phyloP scores from a whole-genome alignment of 2,888 invertebrate species.

The Cloeon dipterum region DNA sequence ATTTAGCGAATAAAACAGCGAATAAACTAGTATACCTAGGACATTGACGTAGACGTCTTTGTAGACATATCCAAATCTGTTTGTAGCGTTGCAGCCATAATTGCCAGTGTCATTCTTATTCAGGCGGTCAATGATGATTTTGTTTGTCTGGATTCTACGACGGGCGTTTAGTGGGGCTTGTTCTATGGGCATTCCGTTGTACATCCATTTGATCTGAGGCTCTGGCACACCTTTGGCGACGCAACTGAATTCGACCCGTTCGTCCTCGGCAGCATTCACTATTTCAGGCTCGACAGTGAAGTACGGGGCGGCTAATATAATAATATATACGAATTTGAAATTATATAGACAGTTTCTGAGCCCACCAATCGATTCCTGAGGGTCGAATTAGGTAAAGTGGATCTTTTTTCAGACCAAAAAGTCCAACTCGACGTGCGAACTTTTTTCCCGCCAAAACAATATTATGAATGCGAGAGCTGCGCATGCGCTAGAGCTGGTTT shows the following conservation, averaged over 20 bases:
- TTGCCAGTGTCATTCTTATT: constrained; percentile 83
- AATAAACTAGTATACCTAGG: too few relatives aligned
- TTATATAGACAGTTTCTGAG: too few relatives aligned
- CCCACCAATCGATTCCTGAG: too few relatives aligned
- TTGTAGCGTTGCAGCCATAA: constrained; percentile 97
- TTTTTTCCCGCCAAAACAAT: too few relatives aligned
- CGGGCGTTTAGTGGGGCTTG: constrained; percentile 48
- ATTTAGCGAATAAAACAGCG: too few relatives aligned
- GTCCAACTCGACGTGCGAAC: too few relatives aligned
- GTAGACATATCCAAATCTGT: constrained; percentile 93
- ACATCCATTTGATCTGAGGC: constrained; percentile 86
- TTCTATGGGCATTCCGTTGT: constrained; percentile 72
- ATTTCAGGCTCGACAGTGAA: constrained; percentile 77
- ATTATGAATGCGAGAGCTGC: too few relatives aligned
- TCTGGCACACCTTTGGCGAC: constrained; percentile 74
- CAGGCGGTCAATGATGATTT: constrained; percentile 53
- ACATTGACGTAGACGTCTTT: constrained; percentile 96
- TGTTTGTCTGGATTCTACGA: constrained; percentile 41
- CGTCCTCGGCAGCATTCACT: constrained; percentile 73
- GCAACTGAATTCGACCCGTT: constrained; percentile 67
- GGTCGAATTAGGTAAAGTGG: too few relatives aligned
- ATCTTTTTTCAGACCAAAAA: too few relatives aligned
- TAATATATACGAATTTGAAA: too few relatives aligned
- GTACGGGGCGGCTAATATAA: constrained; percentile 72
- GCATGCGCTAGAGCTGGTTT: too few relatives aligned